Evolutionary conservation across 1,140 invertebrate species (phyloP).

Genomic region (Drosophila rufa): DNA sequence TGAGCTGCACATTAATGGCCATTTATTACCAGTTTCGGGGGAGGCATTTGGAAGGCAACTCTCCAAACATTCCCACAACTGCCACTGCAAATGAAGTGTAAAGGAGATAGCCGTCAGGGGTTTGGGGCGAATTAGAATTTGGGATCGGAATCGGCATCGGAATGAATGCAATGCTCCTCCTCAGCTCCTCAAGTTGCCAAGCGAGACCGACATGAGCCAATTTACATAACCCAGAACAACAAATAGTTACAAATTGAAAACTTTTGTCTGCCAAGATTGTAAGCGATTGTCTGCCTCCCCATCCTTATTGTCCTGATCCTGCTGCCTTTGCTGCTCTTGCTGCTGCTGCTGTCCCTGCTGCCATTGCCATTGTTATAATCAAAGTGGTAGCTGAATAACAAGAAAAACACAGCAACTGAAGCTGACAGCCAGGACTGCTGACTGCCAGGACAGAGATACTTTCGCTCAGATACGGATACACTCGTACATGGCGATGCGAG

Average conservation of each 20-base stretch:
- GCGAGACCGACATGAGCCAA: slow-evolving; percentile 62
- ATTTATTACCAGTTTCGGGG: slow-evolving; percentile 67
- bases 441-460: slow-evolving; percentile 18
- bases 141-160: neutral
- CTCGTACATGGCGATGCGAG: slow-evolving; percentile 30
- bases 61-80: slow-evolving; percentile 40
- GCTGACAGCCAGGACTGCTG: slow-evolving; percentile 57
- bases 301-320: neutral
- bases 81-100: slow-evolving; percentile 76
- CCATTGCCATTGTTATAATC: slow-evolving; percentile 77
- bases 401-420: slow-evolving; percentile 68
- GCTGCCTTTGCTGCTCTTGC: too few species aligned
- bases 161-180: slow-evolving; percentile 55
- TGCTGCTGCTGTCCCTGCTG: neutral
- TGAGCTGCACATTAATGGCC: slow-evolving; percentile 67
- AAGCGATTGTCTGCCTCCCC: slow-evolving; percentile 67
- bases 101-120: slow-evolving; percentile 52
- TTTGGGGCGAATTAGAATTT: slow-evolving; percentile 29
- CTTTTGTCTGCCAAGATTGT: slow-evolving; percentile 80
- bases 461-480: slow-evolving; percentile 34
- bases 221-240: slow-evolving; percentile 82
- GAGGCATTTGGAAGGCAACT: slow-evolving; percentile 15
- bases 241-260: slow-evolving; percentile 83
- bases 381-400: slow-evolving; percentile 77
- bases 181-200: slow-evolving; percentile 45